Percentiles rank a stretch among this genome's conserved stretches.
Evolutionary conservation across 2,113 vertebrate genomes (phyloP).

Genomic region (Hyperopisus bebe): DNA sequence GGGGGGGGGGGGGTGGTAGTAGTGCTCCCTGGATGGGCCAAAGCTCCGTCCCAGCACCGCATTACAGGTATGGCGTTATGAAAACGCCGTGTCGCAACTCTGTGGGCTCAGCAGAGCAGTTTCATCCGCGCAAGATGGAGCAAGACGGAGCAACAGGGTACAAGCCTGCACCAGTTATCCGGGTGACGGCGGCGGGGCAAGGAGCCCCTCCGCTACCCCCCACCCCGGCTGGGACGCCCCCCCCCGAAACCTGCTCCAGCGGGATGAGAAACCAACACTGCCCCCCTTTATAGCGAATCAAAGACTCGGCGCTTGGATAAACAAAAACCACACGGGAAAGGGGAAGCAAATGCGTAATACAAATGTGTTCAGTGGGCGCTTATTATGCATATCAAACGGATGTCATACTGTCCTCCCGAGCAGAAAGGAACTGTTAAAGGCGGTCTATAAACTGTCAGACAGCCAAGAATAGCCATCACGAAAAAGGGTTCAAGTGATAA

Average conservation of each 20-base stretch:
- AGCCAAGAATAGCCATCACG: neutral
- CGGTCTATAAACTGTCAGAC: neutral
- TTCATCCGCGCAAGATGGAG: neutral
- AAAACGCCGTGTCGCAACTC: slow-evolving; percentile 11
- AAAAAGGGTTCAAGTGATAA: neutral
- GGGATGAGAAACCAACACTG: neutral
- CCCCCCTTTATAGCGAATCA: neutral
- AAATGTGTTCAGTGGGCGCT: neutral
- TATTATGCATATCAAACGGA: neutral
- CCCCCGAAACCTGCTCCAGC: neutral
- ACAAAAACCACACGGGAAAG: neutral
- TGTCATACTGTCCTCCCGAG: neutral
- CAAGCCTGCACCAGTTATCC: neutral
- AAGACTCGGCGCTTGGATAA: neutral
- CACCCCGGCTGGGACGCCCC: neutral
- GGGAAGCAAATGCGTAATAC: neutral
- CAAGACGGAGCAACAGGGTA: slow-evolving; percentile 1
- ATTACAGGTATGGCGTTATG: slow-evolving; percentile 2
- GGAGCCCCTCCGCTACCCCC: neutral
- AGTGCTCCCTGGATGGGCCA: neutral
- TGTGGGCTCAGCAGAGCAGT: no score
- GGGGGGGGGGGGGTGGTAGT: neutral
- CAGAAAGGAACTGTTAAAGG: neutral
- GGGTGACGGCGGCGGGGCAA: neutral
- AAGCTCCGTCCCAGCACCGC: neutral